Evolutionary conservation across 2,888 invertebrate genomes (phyloP), one percentile per base, ranked within the genome.

Genomic region (Heliothis peltigera): DNA sequence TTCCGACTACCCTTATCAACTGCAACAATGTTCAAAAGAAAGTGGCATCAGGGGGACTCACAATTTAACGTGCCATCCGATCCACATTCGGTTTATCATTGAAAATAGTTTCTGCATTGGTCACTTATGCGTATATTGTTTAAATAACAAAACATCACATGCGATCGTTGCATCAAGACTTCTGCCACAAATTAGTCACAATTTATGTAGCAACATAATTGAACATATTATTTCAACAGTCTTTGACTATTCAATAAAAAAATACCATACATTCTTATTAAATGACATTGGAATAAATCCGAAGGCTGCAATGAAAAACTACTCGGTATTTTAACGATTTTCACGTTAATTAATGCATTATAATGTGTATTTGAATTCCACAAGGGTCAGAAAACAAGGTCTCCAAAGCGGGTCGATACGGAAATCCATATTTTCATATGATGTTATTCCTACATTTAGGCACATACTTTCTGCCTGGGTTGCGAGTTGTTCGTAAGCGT

Each of bases 221-320:
- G 18, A 65, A 44, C 47, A 52, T 49, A 49, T 53, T 53, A 49
- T 73, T 55, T 57, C 19, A 32, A 66, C 32, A 39, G 10, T n/a
- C 28, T 35, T 39, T 28, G 53, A 44, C 35, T 63, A 43, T 63
- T 44, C 39, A 49, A 53, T 19, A 48, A 32, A n/a, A 57, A n/a
- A 48, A 43, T 35, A 64, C 0, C 53, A 49, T 8, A n/a, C 28
- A 28, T 28, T 28, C 8, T n/a, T 47, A 70, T 52, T 62, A 48
- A 58, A 15, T 51, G 74, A 54, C 69, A 73, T 73, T 70, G 74
- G 22, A 73, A 60, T 70, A 47, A 67, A 53, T 53, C 49, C 4
- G 46, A 57, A 75, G 62, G 54, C n/a, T 70, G 12, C 46, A 52
- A 58, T 55, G 32, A 21, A 42, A 55, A 65, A 59, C 8, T 46